Base-by-base conservation (phyloP, 2,797 vertebrate genomes). In the Danio jaintianensis region DNA sequence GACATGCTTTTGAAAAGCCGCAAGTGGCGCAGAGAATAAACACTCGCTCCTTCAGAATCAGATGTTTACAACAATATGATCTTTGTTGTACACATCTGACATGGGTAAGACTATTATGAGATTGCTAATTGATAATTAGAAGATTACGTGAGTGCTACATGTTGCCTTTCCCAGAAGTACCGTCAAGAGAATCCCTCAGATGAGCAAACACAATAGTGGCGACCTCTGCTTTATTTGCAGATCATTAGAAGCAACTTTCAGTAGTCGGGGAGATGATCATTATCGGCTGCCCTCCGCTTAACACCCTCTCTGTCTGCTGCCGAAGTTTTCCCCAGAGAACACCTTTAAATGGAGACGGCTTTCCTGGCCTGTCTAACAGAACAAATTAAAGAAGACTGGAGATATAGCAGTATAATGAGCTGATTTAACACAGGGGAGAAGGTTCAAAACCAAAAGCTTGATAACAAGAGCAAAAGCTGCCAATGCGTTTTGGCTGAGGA, bases 271-370 rank as follows among this genome's bases (percentile, higher is more conserved):
- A 55, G 63, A 75, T 73, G 75, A 86, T 83, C 79, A 76, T 83
- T 84, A 84, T 68, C 67, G 74, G 53, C n/a, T 68, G 78, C 75
- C 83, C 83, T 81, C 69, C 78, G 66, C 78, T 83, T 82, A 83
- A 81, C 78, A 83, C 59, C 55, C 53, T 52, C 72, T 75, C 66
- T 66, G 72, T 70, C 82, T 76, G 71, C 66, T 7, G 64, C n/a
- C 16, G 63, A 78, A 78, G 78, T 75, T 82, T 79, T 45, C 82
- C 78, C 73, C 8, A 3, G 36, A 66, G 80, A 80, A 84, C 56
- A 83, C 82, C 79, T 80, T 82, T 77, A 61, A 86, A 56, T 5
- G 55, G 69, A 61, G 67, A 80, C 13, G 22, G 70, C 69, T 71
- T 64, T 59, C 52, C 36, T 52, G 69, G 75, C 48, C 78, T 62